Evolutionary conservation across 2,888 invertebrate genomes (phyloP).

Genomic region (Nemotelus pantherinus): DNA sequence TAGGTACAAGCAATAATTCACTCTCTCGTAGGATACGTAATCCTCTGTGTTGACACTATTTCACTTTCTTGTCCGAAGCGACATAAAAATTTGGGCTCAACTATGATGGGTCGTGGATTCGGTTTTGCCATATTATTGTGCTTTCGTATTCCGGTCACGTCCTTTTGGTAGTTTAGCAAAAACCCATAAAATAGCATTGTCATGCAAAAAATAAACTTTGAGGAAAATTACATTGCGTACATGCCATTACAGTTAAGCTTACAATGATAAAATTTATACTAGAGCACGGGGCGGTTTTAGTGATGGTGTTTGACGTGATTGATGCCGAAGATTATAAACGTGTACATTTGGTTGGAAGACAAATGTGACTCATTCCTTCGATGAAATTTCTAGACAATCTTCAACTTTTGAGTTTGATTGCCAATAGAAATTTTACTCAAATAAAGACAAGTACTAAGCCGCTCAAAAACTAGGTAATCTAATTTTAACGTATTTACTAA

Average conservation of each 20-base stretch:
- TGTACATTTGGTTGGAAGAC: not conserved
- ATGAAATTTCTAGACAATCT: no score
- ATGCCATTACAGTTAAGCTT: constrained; percentile 33
- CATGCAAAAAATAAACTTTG: constrained; percentile 39
- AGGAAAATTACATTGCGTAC: constrained; percentile 40
- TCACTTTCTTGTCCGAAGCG: constrained; percentile 37
- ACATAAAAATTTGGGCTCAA: constrained; percentile 42
- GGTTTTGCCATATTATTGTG: constrained; percentile 19
- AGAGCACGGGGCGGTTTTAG: constrained; percentile 9
- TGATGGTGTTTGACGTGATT: not conserved
- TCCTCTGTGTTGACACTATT: constrained; percentile 41
- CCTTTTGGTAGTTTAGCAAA: constrained; percentile 42
- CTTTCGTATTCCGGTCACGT: constrained; percentile 43
- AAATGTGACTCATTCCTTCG: no score
- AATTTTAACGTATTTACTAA: no score
- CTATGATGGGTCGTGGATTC: constrained; percentile 21
- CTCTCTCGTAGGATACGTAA: constrained; percentile 14
- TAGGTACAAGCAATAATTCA: constrained; percentile 43
- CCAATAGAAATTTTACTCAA: no score
- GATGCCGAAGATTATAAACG: not conserved
- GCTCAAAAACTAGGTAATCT: no score
- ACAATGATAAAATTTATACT: constrained; percentile 8
- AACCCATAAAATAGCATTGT: constrained; percentile 41
- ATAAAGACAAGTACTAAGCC: no score
- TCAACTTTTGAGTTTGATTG: no score